These are phyloP conservation scores for Trichonephila clavipes DNA, from an alignment of 1,140 invertebrate genomes.

Conservation along the genomic window DNA sequence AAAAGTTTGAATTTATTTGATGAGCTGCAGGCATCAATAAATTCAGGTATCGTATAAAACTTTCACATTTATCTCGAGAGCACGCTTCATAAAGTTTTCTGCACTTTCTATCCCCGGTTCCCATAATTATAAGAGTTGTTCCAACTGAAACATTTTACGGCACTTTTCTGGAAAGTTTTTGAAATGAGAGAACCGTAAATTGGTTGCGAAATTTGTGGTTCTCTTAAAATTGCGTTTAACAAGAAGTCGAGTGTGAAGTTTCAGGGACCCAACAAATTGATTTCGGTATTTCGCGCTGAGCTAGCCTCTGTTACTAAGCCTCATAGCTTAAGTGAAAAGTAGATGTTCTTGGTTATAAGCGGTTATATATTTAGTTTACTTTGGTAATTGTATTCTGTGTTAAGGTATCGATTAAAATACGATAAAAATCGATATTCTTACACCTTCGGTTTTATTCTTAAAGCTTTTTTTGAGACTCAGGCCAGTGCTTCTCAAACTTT, in stretches of 20 bases:
- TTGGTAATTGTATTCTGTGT: no score
- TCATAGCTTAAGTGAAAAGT: not conserved
- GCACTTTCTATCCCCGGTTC: not conserved
- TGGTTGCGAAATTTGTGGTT: constrained; percentile 40
- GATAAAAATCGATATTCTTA: no score
- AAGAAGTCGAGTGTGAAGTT: constrained; percentile 34
- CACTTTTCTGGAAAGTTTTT: constrained; percentile 38
- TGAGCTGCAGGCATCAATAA: constrained; percentile 17
- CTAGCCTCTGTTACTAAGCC: not conserved
- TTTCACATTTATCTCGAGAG: constrained; percentile 15
- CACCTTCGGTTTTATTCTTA: no score
- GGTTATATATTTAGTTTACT: no score
- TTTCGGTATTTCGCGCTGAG: not conserved
- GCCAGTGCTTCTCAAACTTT: no score
- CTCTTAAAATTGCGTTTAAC: constrained; percentile 35
- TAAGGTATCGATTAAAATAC: no score
- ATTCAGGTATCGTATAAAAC: constrained; percentile 34
- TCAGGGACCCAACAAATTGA: constrained; percentile 5
- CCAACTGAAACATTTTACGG: constrained; percentile 40
- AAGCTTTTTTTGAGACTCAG: no score
- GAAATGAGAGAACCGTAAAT: constrained; percentile 37
- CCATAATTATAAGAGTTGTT: constrained; percentile 35
- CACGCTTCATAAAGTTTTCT: constrained; percentile 40
- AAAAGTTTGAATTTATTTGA: constrained; percentile 32
- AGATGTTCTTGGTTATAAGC: no score